Evolutionary conservation across 2,113 vertebrate genomes (phyloP).

Genomic region (Brachypteracias leptosomus): DNA sequence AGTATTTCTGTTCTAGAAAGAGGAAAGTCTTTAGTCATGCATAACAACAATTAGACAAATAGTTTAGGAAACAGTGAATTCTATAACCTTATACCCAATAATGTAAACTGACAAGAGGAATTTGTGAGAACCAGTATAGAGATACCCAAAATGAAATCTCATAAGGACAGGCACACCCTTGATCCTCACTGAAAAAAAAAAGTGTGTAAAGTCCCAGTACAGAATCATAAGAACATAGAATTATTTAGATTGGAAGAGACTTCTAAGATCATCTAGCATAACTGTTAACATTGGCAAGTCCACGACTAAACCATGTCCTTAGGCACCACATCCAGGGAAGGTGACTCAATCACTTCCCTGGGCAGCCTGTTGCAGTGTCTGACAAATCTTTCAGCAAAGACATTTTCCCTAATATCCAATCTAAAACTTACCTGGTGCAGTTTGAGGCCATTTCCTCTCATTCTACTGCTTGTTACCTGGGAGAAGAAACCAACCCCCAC

Average conservation of each 20-base stretch:
- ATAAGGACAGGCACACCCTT: neutral
- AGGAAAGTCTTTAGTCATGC: neutral
- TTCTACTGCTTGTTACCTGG: too few relatives aligned
- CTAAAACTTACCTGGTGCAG: too few relatives aligned
- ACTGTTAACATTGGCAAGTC: neutral
- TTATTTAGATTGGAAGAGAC: neutral
- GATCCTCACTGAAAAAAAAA: neutral
- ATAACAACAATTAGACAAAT: neutral
- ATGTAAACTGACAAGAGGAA: neutral
- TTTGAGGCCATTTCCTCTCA: too few relatives aligned
- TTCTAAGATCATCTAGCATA: neutral
- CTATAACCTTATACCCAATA: neutral
- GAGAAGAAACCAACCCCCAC: neutral
- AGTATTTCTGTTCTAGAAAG: neutral
- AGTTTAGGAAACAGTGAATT: neutral
- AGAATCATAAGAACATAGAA: neutral
- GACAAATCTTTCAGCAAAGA: neutral
- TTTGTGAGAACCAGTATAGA: neutral
- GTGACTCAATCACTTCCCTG: neutral
- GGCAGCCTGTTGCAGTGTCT: neutral
- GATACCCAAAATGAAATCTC: neutral
- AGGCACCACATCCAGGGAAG: too few relatives aligned
- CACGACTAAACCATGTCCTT: neutral
- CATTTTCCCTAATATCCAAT: too few relatives aligned
- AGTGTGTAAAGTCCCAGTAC: neutral